Base-by-base conservation (phyloP, 1,140 invertebrate species). In the Augochlora pura region DNA sequence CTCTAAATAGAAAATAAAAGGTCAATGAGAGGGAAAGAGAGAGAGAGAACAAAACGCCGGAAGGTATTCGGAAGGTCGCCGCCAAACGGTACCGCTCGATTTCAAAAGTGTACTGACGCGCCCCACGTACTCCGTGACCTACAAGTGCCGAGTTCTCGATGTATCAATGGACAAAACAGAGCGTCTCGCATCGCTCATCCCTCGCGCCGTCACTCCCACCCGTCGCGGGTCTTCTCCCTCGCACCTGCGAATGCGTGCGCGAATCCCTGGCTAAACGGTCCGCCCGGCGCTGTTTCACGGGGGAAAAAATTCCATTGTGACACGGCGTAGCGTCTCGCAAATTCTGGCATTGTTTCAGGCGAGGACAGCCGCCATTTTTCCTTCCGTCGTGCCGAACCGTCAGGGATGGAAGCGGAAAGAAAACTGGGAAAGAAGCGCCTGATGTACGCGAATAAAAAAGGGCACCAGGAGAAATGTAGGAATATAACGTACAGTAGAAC, bases 141-240 rank as follows among this genome's bases (percentile, higher is more conserved):
- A 79, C 77, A 79, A 73, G 71, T 59, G 77, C 52, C 63, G 71
- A 39, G 63, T 74, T 67, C 70, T 73, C 77, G 63, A 79, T 79
- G 71, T 79, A 79, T 79, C 77, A 79, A 79, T 79, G 77, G 54
- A 79, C 77, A 46, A 74, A 78, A 72, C 76, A 39, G 68, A 72
- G 27, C 54, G 71, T 25, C 32, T 52, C 62, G 62, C 63, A 66
- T 66, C 62, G 77, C 27, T 74, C 70, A 59, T 57, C 70, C 49
- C 42, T 46, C 70, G 46, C 63, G 9, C 21, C 46, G 64, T 7
- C n/a, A 12, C 14, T 21, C 70, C 77, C 63, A 23, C 64, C 25
- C 77, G 23, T 7, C 1, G 9, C 49, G 7, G 2, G 21, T 57
- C 25, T 23, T 65, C 39, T n/a, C 54, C n/a, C 54, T 57, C 54